Evolutionary conservation across 2,797 vertebrate genomes (phyloP), one percentile per base, ranked within the genome.

Genomic region (Enteromius viviparus): DNA sequence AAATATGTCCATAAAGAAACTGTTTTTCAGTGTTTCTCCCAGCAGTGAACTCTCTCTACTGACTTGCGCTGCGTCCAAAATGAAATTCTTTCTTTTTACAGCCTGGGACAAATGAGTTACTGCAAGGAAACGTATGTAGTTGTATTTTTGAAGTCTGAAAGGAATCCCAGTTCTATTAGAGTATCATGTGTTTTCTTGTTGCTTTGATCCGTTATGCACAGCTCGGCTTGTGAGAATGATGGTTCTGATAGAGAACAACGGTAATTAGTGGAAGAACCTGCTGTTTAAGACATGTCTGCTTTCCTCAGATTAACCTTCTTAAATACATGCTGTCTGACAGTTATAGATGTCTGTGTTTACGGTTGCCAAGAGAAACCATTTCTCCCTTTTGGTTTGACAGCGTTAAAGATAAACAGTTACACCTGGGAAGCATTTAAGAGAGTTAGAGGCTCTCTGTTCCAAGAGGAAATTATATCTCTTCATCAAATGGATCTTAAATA

Each of bases 381-480:
- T 4, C 26, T 78, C 62, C 65, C 62, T 84, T 84, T 55, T 80
- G 62, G 49, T 66, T 85, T 29, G n/a, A 77, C 23, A 53, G 65
- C 14, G 26, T 42, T 76, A 21, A 68, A 81, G 62, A 49, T 75
- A 74, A 60, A 84, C 78, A 42, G 68, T 70, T 76, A 62, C 82
- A 86, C 81, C 62, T 89, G 87, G 79, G 77, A 76, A 47, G 65
- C 9, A 26, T 86, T 85, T 74, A 80, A 79, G 34, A 81, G 65
- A 65, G 53, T 37, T 65, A 78, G 37, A 81, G 3, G 37, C 26
- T 21, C 7, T 80, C 45, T 60, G n/a, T 70, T 80, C 69, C 53
- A 42, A 79, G 34, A 58, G 37, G 76, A 69, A 58, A 80, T 58
- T 37, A 49, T 77, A 62, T 62, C 49, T 72, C 60, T 19, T 29